phyloP scores from a whole-genome alignment of 2,888 invertebrate species.

The Syritta pipiens region DNA sequence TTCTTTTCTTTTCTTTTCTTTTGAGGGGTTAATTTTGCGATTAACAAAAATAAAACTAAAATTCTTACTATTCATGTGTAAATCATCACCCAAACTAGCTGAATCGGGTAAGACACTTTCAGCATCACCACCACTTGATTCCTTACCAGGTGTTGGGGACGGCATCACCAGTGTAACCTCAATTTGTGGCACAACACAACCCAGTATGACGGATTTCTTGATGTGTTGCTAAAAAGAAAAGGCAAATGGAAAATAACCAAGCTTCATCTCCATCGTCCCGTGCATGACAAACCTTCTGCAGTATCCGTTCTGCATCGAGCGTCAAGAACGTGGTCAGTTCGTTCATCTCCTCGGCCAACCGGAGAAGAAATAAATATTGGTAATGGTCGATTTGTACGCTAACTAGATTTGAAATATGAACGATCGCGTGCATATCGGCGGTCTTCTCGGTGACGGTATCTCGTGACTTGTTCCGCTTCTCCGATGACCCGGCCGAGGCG shows the following conservation, averaged over 20 bases:
- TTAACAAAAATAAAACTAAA: conserved; percentile 74
- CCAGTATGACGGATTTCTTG: conserved; percentile 83
- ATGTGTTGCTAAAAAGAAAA: conserved; percentile 74
- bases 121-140: conserved; percentile 90
- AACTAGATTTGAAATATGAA: conserved; percentile 90
- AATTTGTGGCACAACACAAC: conserved; percentile 90
- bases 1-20: conserved; percentile 14
- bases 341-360: conserved; percentile 89
- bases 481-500: conserved; percentile 38
- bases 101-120: conserved; percentile 93
- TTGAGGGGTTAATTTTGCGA: conserved; percentile 46
- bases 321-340: conserved; percentile 90
- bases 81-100: conserved; percentile 89
- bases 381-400: conserved; percentile 96
- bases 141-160: conserved; percentile 89
- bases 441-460: conserved; percentile 71
- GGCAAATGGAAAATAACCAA: conserved; percentile 2
- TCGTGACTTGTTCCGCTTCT: conserved; percentile 50
- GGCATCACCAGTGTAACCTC: conserved; percentile 94
- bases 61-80: conserved; percentile 82
- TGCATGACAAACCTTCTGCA: conserved; percentile 80
- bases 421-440: conserved; percentile 89
- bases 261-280: too few species aligned
- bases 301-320: conserved; percentile 87
- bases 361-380: conserved; percentile 92